Conservation (phyloP, 2,113 vertebrate genomes). For the Nansenia antarctica region DNA sequence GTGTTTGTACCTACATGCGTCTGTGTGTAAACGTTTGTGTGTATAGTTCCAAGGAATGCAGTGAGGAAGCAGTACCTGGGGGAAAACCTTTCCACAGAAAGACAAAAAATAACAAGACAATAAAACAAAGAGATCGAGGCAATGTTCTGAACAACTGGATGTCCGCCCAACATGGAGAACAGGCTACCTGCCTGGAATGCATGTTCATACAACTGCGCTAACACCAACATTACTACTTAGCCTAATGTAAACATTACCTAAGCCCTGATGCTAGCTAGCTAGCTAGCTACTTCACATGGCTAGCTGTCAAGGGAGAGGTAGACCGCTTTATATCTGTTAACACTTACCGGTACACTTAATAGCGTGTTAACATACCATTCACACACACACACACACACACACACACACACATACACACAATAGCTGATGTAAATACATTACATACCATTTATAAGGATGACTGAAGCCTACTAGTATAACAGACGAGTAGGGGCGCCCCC, state of each 20-base stretch:
- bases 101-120: conserved; percentile 21
- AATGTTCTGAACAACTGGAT: conserved; percentile 23
- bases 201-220: neutral
- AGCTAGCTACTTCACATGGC: too few relatives aligned
- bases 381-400: too few relatives aligned
- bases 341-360: too few relatives aligned
- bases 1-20: neutral
- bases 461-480: too few relatives aligned
- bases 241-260: conserved; percentile 23
- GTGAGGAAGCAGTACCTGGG: conserved; percentile 38
- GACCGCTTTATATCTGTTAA: too few relatives aligned
- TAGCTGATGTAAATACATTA: too few relatives aligned
- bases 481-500: too few relatives aligned
- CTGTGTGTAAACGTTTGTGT: neutral
- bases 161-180: neutral
- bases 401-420: too few relatives aligned
- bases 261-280: conserved; percentile 16
- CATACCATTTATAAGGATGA: too few relatives aligned
- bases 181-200: conserved; percentile 4
- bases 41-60: conserved; percentile 30
- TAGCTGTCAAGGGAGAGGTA: too few relatives aligned
- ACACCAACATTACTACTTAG: neutral
- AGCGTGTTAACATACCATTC: too few relatives aligned
- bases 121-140: conserved; percentile 1
- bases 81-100: conserved; percentile 28